Evolutionary conservation across 2,888 invertebrate species (phyloP).

Genomic region (Cremastinae sp.): DNA sequence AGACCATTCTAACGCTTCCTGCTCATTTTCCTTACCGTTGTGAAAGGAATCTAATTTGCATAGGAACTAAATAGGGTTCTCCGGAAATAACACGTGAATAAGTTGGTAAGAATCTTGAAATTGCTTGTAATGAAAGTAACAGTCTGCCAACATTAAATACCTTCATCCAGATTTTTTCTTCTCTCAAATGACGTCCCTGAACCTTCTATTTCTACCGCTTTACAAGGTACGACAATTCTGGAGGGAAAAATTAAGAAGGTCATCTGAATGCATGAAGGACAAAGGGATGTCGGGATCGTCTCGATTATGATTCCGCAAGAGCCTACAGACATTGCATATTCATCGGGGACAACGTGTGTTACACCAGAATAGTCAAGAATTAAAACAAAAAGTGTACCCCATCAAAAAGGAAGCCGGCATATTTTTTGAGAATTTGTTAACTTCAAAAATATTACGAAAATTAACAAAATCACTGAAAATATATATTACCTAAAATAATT

Average conservation of each 20-base stretch:
- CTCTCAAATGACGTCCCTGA: neutral
- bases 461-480: too few species aligned
- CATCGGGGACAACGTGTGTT: slow-evolving; percentile 64
- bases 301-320: slow-evolving; percentile 66
- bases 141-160: slow-evolving; percentile 66
- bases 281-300: slow-evolving; percentile 49
- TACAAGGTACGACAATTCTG: slow-evolving; percentile 16
- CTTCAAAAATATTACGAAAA: too few species aligned
- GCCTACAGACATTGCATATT: slow-evolving; percentile 71
- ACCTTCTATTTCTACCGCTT: neutral
- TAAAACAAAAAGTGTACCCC: slow-evolving; percentile 39
- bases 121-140: slow-evolving; percentile 69
- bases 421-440: too few species aligned
- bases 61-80: slow-evolving; percentile 17
- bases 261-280: slow-evolving; percentile 76
- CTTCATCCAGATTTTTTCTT: slow-evolving; percentile 14
- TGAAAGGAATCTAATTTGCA: neutral
- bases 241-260: slow-evolving; percentile 69
- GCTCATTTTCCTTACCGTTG: slow-evolving; percentile 24
- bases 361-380: slow-evolving; percentile 18
- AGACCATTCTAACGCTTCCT: too few species aligned
- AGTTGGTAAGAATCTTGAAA: slow-evolving; percentile 70
- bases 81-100: slow-evolving; percentile 68
- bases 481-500: too few species aligned
- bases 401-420: too few species aligned